phyloP scores from a whole-genome alignment of 2,113 vertebrate genomes.

The Phalacrocorax carbo region DNA sequence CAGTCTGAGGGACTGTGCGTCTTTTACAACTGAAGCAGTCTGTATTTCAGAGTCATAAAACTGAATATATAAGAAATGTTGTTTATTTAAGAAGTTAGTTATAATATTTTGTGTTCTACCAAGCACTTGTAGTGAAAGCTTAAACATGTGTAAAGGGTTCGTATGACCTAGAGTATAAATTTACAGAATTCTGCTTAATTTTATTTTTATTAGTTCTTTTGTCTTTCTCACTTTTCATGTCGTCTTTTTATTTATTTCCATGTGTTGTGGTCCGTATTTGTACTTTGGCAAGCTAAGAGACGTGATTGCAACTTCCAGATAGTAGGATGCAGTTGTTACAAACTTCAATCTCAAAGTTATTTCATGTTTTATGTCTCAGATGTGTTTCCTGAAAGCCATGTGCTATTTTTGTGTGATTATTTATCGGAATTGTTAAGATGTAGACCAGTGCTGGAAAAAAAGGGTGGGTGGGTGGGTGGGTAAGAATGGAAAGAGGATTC shows the following conservation, averaged over 20 bases:
- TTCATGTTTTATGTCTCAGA: background rate
- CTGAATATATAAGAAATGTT: background rate
- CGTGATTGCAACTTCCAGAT: background rate
- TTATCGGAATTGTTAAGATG: background rate
- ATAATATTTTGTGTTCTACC: background rate
- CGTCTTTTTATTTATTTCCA: background rate
- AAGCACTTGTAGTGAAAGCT: background rate
- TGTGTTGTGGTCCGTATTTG: background rate
- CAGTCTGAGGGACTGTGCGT: background rate
- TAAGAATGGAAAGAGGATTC: background rate
- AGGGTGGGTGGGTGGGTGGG: too few species aligned
- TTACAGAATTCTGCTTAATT: background rate
- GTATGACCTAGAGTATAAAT: background rate
- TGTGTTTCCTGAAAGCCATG: background rate
- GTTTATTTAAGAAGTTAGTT: background rate
- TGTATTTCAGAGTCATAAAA: background rate
- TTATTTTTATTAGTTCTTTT: background rate
- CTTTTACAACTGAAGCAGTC: background rate
- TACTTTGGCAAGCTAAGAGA: background rate
- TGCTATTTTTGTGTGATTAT: background rate
- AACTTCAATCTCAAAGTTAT: background rate
- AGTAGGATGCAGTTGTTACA: background rate
- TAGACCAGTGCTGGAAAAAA: background rate
- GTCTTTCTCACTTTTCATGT: background rate
- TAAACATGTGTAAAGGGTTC: background rate